Evolutionary conservation across 2,113 vertebrate species (phyloP).

Genomic region (Tragelaphus buxtoni): DNA sequence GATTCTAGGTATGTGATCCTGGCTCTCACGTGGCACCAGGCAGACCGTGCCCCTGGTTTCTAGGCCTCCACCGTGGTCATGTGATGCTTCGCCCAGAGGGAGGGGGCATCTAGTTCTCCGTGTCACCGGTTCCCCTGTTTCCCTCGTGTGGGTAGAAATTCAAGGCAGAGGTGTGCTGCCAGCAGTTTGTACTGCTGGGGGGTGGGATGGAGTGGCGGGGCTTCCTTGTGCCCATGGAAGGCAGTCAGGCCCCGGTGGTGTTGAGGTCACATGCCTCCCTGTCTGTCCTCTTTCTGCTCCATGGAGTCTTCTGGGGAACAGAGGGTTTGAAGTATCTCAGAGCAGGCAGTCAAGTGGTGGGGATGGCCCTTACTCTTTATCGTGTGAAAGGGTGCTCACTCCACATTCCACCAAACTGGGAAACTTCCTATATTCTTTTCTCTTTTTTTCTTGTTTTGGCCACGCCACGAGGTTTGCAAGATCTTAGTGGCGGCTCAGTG

Average conservation of each 20-base stretch:
- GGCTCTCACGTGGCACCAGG: not conserved
- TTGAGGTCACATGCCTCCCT: not conserved
- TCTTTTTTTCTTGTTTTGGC: not conserved
- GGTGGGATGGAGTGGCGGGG: rapidly evolving
- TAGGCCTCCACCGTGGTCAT: not conserved
- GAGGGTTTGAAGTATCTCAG: not conserved
- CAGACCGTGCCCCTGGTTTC: not conserved
- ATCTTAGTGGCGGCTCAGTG: not conserved
- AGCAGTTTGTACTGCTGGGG: not conserved
- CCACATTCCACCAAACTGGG: not conserved
- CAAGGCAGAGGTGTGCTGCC: not conserved
- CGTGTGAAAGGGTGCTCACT: no score
- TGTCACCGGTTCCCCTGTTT: rapidly evolving
- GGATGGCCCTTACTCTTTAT: rapidly evolving
- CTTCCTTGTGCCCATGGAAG: rapidly evolving
- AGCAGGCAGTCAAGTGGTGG: not conserved
- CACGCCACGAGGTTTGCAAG: not conserved
- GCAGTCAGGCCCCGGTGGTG: rapidly evolving
- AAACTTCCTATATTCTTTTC: not conserved
- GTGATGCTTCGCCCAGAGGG: not conserved
- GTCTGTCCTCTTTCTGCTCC: not conserved
- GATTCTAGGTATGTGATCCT: not conserved
- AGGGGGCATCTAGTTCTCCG: not conserved
- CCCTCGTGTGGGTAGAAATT: not conserved
- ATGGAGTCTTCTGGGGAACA: not conserved